Evolutionary conservation across 2,888 invertebrate species (phyloP), one percentile per base, ranked within the genome.

Genomic region (Chrysina gloriosa): DNA sequence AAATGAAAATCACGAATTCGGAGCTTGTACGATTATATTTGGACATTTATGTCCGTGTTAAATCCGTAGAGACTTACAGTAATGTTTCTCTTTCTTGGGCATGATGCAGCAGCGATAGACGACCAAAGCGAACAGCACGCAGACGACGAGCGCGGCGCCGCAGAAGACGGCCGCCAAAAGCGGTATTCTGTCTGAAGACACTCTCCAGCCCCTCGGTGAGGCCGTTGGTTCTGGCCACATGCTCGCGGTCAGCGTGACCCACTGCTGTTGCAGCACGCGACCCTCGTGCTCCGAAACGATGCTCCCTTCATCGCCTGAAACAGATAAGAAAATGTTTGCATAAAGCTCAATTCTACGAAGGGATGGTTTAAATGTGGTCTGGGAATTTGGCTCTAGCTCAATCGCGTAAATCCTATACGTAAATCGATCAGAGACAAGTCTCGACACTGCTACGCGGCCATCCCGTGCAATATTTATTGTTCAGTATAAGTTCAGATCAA

Each of bases 51-150:
- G n/a, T n/a, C n/a, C n/a, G n/a, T n/a, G n/a, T n/a, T n/a, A n/a
- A n/a, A n/a, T n/a, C n/a, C n/a, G n/a, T n/a, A n/a, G 16, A 19
- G 68, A 80, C 86, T 86, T 83, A 90, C 90, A 88, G 79, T 88
- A 88, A 71, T 89, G 88, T 84, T 89, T 89, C 83, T 89, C 89
- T 78, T 89, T 86, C 72, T 88, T 87, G 76, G 89, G 89, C 87
- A 89, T 89, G 80, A 89, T 87, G 85, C 89, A 89, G 82, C 89
- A 90, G 82, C 89, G 87, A 84, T 89, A 90, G 77, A 89, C 85
- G 77, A 90, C 84, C 79, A 88, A 84, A 74, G 89, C 87, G 80
- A 89, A 85, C 80, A 89, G 84, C 77, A 89, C 82, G 77, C 89
- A 88, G 77, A 89, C 88, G 77, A 89, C 87, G 76, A 89, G 85